Base-by-base conservation (phyloP, 1,140 invertebrate genomes). In the Coptotermes formosanus region DNA sequence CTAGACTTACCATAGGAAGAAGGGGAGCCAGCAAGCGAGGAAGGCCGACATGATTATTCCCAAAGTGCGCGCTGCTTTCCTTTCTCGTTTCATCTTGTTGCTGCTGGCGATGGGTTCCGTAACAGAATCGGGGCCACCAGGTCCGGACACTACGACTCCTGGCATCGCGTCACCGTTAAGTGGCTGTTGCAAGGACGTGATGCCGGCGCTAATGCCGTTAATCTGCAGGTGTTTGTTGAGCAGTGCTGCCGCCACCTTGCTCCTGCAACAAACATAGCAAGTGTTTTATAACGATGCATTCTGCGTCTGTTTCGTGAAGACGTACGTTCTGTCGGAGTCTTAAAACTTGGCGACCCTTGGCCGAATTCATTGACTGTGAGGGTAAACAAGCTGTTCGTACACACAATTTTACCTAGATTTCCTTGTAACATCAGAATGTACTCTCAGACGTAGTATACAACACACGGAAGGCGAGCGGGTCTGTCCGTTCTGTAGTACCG, bases 11-110 rank as follows among this genome's bases (percentile, higher is more conserved):
- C 96, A 97, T 86, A 97, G 92, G 91, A 99, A 99, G 92, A 99
- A 99, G 3, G 98, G 98, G 85, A 98, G 92, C 97, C 97, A 98
- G 91, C 97, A 98, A 12, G 97, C 94, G 83, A 98, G 92, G 91
- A 98, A 98, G 4, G 96, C 97, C 38, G 97, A 97, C 95, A 98
- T 98, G 89, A 99, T 98, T 90, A 98, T 98, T 69, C 97, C 98
- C 32, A 99, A 93, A 1, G 98, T 99, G 89, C 97, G 94, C 9
- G 97, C 97, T 0, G 97, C 97, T 91, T 98, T 98, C 88, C 97
- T 94, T 90, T 99, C 97, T 64, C 97, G 92, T 90, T 97, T 96
- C 96, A 97, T 97, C 91, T 96, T 96, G 89, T 93, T 96, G 89
- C 95, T 94, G 52, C 92, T 90, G 85, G 86, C 83, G n/a, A 87